These are phyloP conservation scores for Stramonita haemastoma DNA, from an alignment of 2,888 invertebrate species.

Conservation along the genomic window DNA sequence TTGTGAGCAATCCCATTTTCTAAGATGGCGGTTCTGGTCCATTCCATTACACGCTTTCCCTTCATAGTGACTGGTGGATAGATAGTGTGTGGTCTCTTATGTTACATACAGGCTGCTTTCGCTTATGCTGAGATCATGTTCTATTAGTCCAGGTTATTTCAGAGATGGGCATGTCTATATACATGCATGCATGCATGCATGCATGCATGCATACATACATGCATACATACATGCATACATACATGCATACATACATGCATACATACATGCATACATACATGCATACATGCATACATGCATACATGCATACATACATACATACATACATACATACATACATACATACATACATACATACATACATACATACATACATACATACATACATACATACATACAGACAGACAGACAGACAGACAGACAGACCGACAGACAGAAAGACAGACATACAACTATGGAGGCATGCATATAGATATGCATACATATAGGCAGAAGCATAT, in stretches of 20 bases:
- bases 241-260: not conserved
- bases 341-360: not conserved
- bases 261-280: not conserved
- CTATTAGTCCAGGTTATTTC: no score
- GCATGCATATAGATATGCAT: no score
- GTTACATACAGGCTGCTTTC: not conserved
- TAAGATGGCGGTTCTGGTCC: no score
- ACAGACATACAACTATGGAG: no score
- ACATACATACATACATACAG: not conserved
- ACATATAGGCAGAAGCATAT: no score
- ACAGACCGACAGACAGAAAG: not conserved
- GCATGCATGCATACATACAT: not conserved
- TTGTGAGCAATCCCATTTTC: no score
- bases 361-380: not conserved
- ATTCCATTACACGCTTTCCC: no score
- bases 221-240: not conserved
- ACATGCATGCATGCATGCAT: not conserved
- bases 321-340: not conserved
- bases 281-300: no score
- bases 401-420: not conserved
- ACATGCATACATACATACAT: no score
- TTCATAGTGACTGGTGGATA: no score
- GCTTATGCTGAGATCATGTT: no score
- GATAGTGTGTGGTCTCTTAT: not conserved
- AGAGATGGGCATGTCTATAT: not conserved